Conservation (phyloP, 2,888 invertebrate genomes). For the Thymelicus lineola region DNA sequence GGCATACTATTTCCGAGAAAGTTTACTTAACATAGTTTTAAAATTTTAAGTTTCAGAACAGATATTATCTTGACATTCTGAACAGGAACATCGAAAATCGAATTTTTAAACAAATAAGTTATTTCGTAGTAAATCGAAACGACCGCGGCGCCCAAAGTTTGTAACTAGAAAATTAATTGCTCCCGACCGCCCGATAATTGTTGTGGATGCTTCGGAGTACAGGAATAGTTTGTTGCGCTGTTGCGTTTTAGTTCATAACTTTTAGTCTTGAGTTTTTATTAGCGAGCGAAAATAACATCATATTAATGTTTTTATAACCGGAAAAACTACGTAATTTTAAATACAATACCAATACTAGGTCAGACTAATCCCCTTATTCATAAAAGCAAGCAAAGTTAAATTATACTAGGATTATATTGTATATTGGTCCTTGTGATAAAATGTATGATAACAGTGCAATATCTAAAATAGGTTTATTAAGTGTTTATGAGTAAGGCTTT, state of each 20-base stretch:
- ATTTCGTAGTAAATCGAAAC: slow-evolving; percentile 3
- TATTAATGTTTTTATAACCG: too few species aligned
- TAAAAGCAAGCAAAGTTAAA: too few species aligned
- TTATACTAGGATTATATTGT: too few species aligned
- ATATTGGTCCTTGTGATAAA: too few species aligned
- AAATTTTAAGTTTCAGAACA: slow-evolving; percentile 1
- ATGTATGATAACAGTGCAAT: too few species aligned
- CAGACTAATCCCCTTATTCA: too few species aligned
- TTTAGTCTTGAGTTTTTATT: not conserved
- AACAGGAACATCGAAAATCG: not conserved
- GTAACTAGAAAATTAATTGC: slow-evolving; percentile 74
- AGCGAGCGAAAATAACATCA: too few species aligned
- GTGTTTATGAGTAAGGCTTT: too few species aligned
- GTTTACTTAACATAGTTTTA: not conserved
- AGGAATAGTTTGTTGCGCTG: not conserved
- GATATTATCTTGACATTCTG: not conserved
- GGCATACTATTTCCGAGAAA: not conserved
- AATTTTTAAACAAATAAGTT: not conserved
- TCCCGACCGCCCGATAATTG: slow-evolving; percentile 62
- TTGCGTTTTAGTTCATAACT: not conserved
- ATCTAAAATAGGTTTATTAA: too few species aligned
- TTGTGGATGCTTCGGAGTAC: slow-evolving; percentile 58
- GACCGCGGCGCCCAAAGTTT: slow-evolving; percentile 55
- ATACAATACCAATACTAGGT: too few species aligned
- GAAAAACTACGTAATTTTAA: too few species aligned